Percentiles rank a stretch among this genome's conserved stretches.
These are phyloP conservation scores for Rhodinocichla rosea DNA, from an alignment of 2,113 vertebrate genomes.

Conservation along the genomic window DNA sequence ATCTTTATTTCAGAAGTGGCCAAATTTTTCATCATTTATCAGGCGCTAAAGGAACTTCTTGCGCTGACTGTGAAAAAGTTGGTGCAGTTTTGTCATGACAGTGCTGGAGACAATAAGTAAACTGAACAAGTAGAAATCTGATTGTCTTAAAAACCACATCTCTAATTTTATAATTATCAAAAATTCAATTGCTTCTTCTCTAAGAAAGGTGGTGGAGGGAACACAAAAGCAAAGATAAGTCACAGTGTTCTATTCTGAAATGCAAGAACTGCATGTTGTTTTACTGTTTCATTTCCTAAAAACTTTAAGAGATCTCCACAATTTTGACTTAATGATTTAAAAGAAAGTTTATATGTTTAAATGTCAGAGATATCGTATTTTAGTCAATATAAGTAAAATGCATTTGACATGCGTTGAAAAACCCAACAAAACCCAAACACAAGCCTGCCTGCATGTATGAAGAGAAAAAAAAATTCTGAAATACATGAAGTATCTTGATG, in stretches of 20 bases:
- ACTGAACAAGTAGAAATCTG: background rate
- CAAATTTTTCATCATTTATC: conserved; percentile 69
- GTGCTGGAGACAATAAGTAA: background rate
- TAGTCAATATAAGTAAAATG: background rate
- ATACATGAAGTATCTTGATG: background rate
- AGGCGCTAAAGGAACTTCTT: conserved; percentile 9
- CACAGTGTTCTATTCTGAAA: fast-evolving
- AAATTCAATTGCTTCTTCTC: background rate
- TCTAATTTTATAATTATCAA: background rate
- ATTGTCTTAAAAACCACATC: background rate
- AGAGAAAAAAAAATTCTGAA: background rate
- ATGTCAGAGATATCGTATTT: background rate
- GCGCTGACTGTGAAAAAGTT: background rate
- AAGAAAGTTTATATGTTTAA: background rate
- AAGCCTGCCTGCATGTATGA: background rate
- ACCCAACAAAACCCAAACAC: background rate
- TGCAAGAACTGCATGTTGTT: background rate
- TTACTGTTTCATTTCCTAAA: background rate
- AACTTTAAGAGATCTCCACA: background rate
- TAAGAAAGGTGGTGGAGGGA: background rate
- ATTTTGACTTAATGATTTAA: background rate
- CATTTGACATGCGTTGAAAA: background rate
- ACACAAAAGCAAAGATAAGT: background rate
- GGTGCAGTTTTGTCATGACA: background rate
- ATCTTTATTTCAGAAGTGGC: conserved; percentile 69